Base-by-base conservation (phyloP, 2,797 vertebrate species). In the Coluber constrictor region DNA sequence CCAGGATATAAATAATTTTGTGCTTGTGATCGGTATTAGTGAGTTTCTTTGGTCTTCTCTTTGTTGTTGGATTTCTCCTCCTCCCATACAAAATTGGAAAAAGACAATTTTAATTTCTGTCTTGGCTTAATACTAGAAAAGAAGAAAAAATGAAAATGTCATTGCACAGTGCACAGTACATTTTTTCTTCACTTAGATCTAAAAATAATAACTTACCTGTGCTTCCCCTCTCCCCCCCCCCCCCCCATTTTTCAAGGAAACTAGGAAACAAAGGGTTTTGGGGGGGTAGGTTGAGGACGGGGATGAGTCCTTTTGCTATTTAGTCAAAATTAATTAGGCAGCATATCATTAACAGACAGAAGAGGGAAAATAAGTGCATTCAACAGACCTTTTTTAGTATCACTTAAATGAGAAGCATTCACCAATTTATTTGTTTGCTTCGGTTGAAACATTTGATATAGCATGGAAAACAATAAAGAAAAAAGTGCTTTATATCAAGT, bases 1-100 rank as follows among this genome's bases (percentile, higher is more conserved):
- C 94, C 94, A 97, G 97, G 97, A 98, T 98, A 97, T 98, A 98
- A 98, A 98, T 97, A 98, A 97, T 97, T 97, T 95, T 96, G 95
- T 96, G 96, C 97, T 98, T 97, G 96, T 96, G 97, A 97, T 98
- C 97, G 96, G 97, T 98, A 97, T 97, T 96, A 95, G 95, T 92
- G 96, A 90, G 93, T 95, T 95, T 94, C 70, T 96, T 95, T 93
- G 27, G 23, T 51, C 95, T 97, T 94, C 95, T 93, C 91, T 55
- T 63, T 97, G 97, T 95, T 2, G 93, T 93, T 96, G 93, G 86
- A 15, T 60, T 93, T 79, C 11, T 74, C 12, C 37, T 95, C 95
- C 94, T 91, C 18, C 93, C 91, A 94, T 54, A 94, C 94, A 96
- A 97, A 96, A 94, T 86, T 0, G 4, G 87, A 95, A 79, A 51